phyloP scores from a whole-genome alignment of 2,888 invertebrate genomes.

The Pachliopta kotzebuea region DNA sequence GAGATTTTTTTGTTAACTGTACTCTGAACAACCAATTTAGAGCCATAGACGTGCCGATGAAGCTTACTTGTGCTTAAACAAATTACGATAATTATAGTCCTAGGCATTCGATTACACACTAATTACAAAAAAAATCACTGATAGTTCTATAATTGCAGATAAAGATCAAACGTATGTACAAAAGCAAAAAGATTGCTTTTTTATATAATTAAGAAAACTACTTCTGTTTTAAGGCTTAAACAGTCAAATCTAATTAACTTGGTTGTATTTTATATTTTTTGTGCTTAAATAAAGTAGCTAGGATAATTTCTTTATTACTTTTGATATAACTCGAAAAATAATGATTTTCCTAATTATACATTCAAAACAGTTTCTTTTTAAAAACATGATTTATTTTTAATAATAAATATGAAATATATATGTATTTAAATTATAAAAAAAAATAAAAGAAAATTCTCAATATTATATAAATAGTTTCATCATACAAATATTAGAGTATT shows the following conservation, averaged over 20 bases:
- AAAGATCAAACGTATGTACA: not conserved
- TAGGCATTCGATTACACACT: conserved; percentile 1
- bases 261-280: not conserved
- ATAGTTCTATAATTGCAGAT: not conserved
- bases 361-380: too few relatives aligned
- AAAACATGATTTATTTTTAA: too few relatives aligned
- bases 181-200: not conserved
- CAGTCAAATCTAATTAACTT: too few relatives aligned
- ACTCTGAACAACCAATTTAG: conserved; percentile 34
- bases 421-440: too few relatives aligned
- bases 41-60: conserved; percentile 40
- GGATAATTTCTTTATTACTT: too few relatives aligned
- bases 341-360: too few relatives aligned
- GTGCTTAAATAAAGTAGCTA: not conserved
- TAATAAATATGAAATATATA: too few relatives aligned
- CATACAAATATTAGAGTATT: too few relatives aligned
- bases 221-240: not conserved
- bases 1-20: conserved; percentile 41
- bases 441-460: too few relatives aligned
- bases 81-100: conserved; percentile 15
- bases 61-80: conserved; percentile 26
- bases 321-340: too few relatives aligned
- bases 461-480: too few relatives aligned
- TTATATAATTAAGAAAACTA: not conserved
- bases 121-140: not conserved